These are phyloP conservation scores for Clupea harengus DNA, from an alignment of 2,113 vertebrate genomes.

Conservation along the genomic window DNA sequence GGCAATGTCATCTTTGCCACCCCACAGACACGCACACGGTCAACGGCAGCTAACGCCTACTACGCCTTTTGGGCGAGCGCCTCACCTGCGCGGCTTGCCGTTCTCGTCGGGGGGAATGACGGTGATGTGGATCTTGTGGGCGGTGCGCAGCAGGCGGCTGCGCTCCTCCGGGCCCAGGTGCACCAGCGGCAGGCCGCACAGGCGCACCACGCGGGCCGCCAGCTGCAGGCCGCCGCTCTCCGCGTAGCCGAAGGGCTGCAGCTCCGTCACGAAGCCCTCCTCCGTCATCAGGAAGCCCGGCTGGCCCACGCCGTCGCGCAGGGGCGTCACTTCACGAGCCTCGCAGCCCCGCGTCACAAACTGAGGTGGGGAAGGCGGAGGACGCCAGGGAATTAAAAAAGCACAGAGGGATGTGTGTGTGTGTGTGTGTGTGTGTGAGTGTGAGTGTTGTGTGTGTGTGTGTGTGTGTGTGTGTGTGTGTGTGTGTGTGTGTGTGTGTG, in stretches of 20 bases:
- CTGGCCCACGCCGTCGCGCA: slow-evolving; percentile 83
- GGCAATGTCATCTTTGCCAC: too few species aligned
- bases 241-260: slow-evolving; percentile 85
- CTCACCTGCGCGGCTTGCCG: slow-evolving; percentile 86
- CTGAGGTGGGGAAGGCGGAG: slow-evolving; percentile 52
- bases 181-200: slow-evolving; percentile 80
- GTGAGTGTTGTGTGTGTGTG: too few species aligned
- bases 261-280: slow-evolving; percentile 84
- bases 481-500: neutral
- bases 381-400: neutral
- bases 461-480: neutral
- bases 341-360: slow-evolving; percentile 86
- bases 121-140: slow-evolving; percentile 86
- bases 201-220: slow-evolving; percentile 79
- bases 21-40: too few species aligned
- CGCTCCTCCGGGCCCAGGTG: slow-evolving; percentile 73
- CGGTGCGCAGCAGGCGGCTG: slow-evolving; percentile 72
- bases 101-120: slow-evolving; percentile 86
- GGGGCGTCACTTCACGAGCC: slow-evolving; percentile 80
- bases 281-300: slow-evolving; percentile 84
- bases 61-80: neutral
- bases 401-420: neutral
- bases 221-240: slow-evolving; percentile 84
- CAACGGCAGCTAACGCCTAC: neutral
- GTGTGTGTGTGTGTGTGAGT: neutral